Evolutionary conservation across 37 sponge, comb jelly and placozoan species (phyloP).

Genomic region (Cladorhizidae sp.): DNA sequence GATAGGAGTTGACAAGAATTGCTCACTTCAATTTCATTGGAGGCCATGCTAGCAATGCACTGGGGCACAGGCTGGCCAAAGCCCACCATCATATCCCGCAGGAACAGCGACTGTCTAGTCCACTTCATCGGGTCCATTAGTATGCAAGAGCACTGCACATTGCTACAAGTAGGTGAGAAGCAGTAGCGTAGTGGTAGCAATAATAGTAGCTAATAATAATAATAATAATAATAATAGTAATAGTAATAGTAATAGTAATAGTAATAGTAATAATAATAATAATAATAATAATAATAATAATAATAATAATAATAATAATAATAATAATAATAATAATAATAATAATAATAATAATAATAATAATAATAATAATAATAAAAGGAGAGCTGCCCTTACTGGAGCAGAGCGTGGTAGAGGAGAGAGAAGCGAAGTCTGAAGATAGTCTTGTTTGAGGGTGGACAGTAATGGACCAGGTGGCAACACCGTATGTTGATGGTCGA

Average conservation of each 20-base stretch:
- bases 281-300: too few species aligned
- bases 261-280: too few species aligned
- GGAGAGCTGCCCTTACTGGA: not conserved
- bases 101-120: conserved; percentile 2
- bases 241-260: too few species aligned
- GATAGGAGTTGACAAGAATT: not conserved
- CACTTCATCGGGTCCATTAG: conserved; percentile 7
- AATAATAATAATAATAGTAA: too few species aligned
- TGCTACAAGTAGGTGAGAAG: too few species aligned
- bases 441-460: conserved; percentile 27
- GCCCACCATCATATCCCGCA: conserved; percentile 14
- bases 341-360: too few species aligned
- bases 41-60: not conserved
- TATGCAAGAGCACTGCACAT: not conserved
- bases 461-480: conserved; percentile 23
- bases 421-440: conserved; percentile 37
- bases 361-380: too few species aligned
- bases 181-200: too few species aligned
- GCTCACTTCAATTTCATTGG: conserved; percentile 3
- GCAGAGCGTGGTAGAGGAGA: conserved; percentile 26
- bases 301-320: too few species aligned
- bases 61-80: not conserved
- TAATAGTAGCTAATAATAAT: too few species aligned
- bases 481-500: not conserved
- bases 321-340: too few species aligned